Conservation (phyloP, 1,140 invertebrate species). For the Drosophila tropicalis region DNA sequence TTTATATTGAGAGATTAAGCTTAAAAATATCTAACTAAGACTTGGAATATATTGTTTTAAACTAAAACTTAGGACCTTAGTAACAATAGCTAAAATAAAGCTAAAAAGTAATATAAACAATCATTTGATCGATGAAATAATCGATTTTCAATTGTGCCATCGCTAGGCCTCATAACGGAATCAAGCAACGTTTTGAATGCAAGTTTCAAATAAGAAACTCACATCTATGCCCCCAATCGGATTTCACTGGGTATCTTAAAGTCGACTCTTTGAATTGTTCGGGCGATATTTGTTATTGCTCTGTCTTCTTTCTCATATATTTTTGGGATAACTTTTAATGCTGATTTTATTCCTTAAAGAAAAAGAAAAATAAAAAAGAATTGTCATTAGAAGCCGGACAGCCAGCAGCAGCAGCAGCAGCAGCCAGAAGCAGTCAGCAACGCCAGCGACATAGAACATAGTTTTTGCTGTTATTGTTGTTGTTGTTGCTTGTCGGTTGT, state of each 20-base stretch:
- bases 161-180: too few relatives aligned
- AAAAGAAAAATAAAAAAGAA: conserved; percentile 35
- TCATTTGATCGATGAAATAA: too few relatives aligned
- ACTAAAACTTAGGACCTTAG: too few relatives aligned
- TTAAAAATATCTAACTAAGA: too few relatives aligned
- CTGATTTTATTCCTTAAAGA: conserved; percentile 76
- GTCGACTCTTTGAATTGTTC: background rate
- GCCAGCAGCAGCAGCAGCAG: conserved; percentile 33
- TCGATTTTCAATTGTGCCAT: too few relatives aligned
- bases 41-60: too few relatives aligned
- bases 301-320: conserved; percentile 12
- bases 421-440: conserved; percentile 28
- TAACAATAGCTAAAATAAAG: too few relatives aligned
- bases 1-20: too few relatives aligned
- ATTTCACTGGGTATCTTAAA: background rate
- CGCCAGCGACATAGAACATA: conserved; percentile 72
- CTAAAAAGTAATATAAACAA: too few relatives aligned
- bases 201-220: too few relatives aligned
- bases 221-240: too few relatives aligned
- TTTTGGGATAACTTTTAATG: conserved; percentile 61
- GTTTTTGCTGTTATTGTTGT: conserved; percentile 45
- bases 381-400: conserved; percentile 68
- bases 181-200: too few relatives aligned
- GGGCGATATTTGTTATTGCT: background rate
- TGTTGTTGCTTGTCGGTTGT: conserved; percentile 32